Evolutionary conservation across 1,140 invertebrate genomes (phyloP).

Genomic region (Microplitis demolitor): DNA sequence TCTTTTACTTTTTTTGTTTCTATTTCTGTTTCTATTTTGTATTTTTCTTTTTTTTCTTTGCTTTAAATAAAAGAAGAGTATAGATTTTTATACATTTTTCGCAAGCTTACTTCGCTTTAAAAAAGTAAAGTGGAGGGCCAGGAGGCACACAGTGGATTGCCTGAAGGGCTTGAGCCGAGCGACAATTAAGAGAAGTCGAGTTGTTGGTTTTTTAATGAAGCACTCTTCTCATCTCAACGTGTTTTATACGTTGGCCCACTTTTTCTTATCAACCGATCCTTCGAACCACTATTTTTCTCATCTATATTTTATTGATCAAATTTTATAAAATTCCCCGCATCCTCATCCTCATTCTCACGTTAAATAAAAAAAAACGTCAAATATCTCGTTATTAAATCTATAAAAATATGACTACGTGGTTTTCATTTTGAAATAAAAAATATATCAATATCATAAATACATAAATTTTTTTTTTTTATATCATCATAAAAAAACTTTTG

Average conservation of each 20-base stretch:
- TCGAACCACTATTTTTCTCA: constrained; percentile 9
- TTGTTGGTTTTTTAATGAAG: constrained; percentile 29
- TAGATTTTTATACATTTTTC: not conserved
- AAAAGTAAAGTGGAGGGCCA: no score
- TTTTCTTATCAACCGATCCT: constrained; percentile 32
- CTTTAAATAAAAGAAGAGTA: not conserved
- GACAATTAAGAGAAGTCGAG: constrained; percentile 36
- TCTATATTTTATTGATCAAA: not conserved
- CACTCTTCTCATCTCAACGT: constrained; percentile 21
- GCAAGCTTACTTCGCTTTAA: no score
- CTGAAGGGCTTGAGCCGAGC: constrained; percentile 5
- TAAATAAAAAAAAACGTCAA: no score
- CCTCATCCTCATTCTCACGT: no score
- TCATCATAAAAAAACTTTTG: no score
- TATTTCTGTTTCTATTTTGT: not conserved
- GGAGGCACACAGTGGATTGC: no score
- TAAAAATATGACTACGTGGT: no score
- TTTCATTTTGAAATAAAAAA: no score
- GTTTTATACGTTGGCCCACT: constrained; percentile 29
- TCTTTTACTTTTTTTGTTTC: not conserved
- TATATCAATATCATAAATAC: no score
- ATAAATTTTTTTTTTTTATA: no score
- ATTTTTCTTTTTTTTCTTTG: not conserved
- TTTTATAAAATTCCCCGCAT: no score
- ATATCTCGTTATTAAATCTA: no score